Percentiles rank a stretch among this genome's conserved stretches.
Evolutionary conservation across 2,113 vertebrate genomes (phyloP).

Genomic region (Ictalurus furcatus): DNA sequence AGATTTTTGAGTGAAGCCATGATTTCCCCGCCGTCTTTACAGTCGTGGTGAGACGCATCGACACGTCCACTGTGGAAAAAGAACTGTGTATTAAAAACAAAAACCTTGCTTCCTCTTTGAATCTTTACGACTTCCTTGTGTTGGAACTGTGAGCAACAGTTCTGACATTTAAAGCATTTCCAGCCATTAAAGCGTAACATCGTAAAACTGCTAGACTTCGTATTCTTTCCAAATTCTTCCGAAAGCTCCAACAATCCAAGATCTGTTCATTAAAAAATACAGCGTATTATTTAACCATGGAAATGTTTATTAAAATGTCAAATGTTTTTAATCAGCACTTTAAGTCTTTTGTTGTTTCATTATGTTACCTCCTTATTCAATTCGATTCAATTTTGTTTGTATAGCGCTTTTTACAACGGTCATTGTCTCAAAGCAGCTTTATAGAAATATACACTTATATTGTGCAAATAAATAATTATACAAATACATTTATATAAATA

Average conservation of each 20-base stretch:
- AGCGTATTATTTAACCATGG: neutral
- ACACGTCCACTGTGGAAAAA: constrained; percentile 32
- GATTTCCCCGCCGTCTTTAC: constrained; percentile 47
- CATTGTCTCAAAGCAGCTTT: too few species aligned
- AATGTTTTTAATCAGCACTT: neutral
- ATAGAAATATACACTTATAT: too few species aligned
- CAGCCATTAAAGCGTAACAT: neutral
- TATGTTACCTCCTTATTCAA: neutral
- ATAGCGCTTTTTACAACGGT: too few species aligned
- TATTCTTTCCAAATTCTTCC: neutral
- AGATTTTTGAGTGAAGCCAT: constrained; percentile 18
- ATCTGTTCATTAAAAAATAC: neutral
- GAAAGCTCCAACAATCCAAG: neutral
- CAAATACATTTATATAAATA: neutral
- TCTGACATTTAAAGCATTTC: constrained; percentile 24
- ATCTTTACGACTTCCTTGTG: constrained; percentile 22
- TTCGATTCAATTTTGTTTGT: too few species aligned
- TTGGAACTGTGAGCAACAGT: neutral
- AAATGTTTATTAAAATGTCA: neutral
- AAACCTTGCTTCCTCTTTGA: neutral
- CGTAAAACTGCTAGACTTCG: neutral
- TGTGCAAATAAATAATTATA: neutral
- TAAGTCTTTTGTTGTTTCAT: too few species aligned
- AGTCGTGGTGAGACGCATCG: constrained; percentile 51
- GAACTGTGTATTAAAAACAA: constrained; percentile 4